A percentile compares a stretch with the other conserved stretches of the same genome.
Evolutionary conservation across 1,140 invertebrate genomes (phyloP).

Genomic region (Drosophila novamexicana): DNA sequence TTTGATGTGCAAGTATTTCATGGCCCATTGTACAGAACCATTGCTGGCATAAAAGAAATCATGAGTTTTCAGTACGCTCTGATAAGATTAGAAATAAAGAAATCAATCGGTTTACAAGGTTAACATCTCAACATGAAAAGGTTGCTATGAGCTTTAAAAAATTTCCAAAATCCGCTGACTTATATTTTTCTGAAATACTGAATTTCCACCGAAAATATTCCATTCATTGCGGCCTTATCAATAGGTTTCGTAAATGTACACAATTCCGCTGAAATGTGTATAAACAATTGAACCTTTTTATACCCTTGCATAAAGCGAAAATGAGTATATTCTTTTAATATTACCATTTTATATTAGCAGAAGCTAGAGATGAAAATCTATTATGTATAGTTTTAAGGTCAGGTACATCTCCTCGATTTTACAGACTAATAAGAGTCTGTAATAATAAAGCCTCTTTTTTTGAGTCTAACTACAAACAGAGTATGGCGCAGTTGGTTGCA

Average conservation of each 20-base stretch:
- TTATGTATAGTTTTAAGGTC: no score
- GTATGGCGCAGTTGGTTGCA: background rate
- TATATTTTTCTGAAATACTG: background rate
- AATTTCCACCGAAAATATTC: slow-evolving; percentile 1
- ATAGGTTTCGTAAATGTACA: slow-evolving; percentile 13
- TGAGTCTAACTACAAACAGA: background rate
- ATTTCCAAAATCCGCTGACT: background rate
- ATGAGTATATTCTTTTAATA: background rate
- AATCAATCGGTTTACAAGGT: slow-evolving; percentile 4
- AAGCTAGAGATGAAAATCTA: no score
- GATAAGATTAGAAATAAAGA: slow-evolving; percentile 59
- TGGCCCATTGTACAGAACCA: no score
- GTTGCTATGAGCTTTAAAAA: background rate
- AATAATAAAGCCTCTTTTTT: no score
- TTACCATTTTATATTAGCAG: no score
- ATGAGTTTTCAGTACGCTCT: background rate
- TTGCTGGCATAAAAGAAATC: background rate
- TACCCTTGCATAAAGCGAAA: background rate
- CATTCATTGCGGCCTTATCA: slow-evolving; percentile 23
- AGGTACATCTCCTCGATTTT: no score
- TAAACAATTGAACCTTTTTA: slow-evolving; percentile 5
- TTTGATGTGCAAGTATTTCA: no score
- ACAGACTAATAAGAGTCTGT: no score
- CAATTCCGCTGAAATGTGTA: slow-evolving; percentile 30
- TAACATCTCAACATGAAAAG: background rate